A percentile compares a stretch with the other conserved stretches of the same genome.
phyloP scores from a whole-genome alignment of 1,140 invertebrate genomes.

The Himalopsyche phryganea region DNA sequence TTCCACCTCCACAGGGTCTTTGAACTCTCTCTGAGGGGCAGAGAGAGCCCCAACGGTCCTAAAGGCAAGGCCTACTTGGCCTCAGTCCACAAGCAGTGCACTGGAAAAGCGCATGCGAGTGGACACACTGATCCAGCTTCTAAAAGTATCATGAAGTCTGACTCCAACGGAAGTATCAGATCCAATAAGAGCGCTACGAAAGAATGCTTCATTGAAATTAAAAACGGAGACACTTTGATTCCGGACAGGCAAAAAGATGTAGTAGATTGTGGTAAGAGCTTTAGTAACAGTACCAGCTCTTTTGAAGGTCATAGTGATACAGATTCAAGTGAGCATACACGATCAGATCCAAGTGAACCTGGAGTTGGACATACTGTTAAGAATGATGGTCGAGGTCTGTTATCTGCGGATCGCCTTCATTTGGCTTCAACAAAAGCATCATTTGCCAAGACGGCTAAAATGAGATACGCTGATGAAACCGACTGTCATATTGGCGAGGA shows the following conservation, averaged over 20 bases:
- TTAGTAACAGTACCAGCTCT: slow-evolving; percentile 55
- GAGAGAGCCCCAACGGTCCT: slow-evolving; percentile 53
- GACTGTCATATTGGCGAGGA: slow-evolving; percentile 7
- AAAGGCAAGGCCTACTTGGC: slow-evolving; percentile 53
- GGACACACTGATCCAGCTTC: slow-evolving; percentile 49
- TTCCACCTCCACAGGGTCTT: slow-evolving; percentile 61
- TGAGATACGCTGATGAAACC: slow-evolving; percentile 51
- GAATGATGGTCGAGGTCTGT: slow-evolving; percentile 35
- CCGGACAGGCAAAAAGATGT: slow-evolving; percentile 37
- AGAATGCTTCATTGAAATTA: slow-evolving; percentile 49
- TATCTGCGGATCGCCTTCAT: slow-evolving; percentile 40
- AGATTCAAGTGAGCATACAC: slow-evolving; percentile 47
- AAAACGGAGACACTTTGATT: slow-evolving; percentile 39
- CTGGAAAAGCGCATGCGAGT: slow-evolving; percentile 66
- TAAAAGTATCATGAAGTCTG: slow-evolving; percentile 43
- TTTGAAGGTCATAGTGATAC: slow-evolving; percentile 56
- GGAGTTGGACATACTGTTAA: slow-evolving; percentile 28
- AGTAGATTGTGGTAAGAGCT: slow-evolving; percentile 43
- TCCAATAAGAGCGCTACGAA: slow-evolving; percentile 42
- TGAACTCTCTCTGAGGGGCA: slow-evolving; percentile 61
- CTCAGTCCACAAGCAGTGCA: slow-evolving; percentile 65
- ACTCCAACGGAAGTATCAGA: slow-evolving; percentile 48
- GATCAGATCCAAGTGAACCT: slow-evolving; percentile 23
- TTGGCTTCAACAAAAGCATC: slow-evolving; percentile 56
- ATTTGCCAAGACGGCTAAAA: slow-evolving; percentile 55